Evolutionary conservation across 2,113 vertebrate species (phyloP).

Genomic region (Brevimyrus niger): DNA sequence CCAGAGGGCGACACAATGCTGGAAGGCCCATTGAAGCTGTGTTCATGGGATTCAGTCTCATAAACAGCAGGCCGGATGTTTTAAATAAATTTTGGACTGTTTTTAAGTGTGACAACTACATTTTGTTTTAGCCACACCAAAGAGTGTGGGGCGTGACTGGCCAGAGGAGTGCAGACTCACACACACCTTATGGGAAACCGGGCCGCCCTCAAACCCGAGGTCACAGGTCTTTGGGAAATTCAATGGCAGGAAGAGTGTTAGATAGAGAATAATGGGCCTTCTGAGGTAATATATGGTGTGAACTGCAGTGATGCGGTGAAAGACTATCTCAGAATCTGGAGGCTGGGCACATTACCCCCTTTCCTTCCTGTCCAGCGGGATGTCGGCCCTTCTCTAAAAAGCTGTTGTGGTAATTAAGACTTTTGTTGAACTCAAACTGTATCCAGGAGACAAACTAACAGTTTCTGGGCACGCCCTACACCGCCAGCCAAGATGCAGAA

Average conservation of each 20-base stretch:
- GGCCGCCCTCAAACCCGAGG: conserved; percentile 16
- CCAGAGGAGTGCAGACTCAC: not conserved
- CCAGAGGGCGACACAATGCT: not conserved
- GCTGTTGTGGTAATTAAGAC: conserved; percentile 12
- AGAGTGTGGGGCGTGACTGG: not conserved
- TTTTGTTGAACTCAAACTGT: conserved; percentile 34
- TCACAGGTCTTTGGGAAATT: conserved; percentile 38
- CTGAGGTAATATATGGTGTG: conserved; percentile 44
- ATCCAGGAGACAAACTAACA: conserved; percentile 36
- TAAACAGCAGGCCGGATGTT: not conserved
- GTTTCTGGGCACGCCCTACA: not conserved
- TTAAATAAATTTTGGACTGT: not conserved
- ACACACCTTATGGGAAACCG: conserved; percentile 8
- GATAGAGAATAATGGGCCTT: conserved; percentile 37
- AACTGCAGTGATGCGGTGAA: conserved; percentile 27
- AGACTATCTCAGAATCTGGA: conserved; percentile 38
- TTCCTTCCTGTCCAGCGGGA: conserved; percentile 41
- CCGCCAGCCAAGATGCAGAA: not conserved
- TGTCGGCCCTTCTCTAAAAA: conserved; percentile 36
- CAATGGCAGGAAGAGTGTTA: conserved; percentile 43
- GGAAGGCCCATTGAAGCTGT: not conserved
- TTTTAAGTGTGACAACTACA: not conserved
- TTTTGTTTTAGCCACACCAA: not conserved
- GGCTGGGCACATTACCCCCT: conserved; percentile 30
- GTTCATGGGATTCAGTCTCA: not conserved